Percentiles rank a stretch among this genome's conserved stretches.
Conservation (phyloP, 2,113 vertebrate species). For the Micronycteris hirsuta region DNA sequence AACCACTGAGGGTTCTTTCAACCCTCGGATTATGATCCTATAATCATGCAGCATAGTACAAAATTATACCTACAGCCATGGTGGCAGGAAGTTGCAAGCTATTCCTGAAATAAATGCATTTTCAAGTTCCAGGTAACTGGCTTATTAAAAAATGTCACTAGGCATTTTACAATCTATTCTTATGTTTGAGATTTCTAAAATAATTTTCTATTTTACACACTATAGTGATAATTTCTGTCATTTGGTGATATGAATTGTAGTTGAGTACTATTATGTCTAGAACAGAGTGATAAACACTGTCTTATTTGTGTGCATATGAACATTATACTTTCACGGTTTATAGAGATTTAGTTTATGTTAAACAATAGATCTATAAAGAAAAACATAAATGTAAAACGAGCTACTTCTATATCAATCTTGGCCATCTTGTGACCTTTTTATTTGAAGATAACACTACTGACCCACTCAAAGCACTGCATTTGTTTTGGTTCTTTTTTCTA, state of each 20-base stretch:
- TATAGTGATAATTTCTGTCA: slow-evolving; percentile 21
- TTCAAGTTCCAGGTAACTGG: neutral
- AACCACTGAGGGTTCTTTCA: neutral
- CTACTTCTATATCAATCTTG: neutral
- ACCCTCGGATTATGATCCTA: neutral
- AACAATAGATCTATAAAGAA: neutral
- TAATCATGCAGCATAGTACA: neutral
- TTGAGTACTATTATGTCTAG: neutral
- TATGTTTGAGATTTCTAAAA: slow-evolving; percentile 34
- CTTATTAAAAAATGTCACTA: slow-evolving; percentile 1
- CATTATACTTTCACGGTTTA: neutral
- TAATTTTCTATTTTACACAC: neutral
- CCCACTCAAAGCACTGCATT: neutral
- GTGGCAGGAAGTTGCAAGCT: neutral
- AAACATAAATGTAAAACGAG: neutral
- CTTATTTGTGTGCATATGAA: neutral
- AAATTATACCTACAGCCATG: neutral
- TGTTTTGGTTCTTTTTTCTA: neutral
- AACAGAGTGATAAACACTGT: slow-evolving; percentile 24
- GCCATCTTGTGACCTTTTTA: neutral
- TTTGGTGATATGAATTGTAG: slow-evolving; percentile 14
- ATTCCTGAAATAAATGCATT: slow-evolving; percentile 6
- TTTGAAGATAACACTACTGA: neutral
- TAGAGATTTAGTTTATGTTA: neutral
- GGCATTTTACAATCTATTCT: neutral